Evolutionary conservation across 2,888 invertebrate species (phyloP).

Genomic region (Stenodera caucasica): DNA sequence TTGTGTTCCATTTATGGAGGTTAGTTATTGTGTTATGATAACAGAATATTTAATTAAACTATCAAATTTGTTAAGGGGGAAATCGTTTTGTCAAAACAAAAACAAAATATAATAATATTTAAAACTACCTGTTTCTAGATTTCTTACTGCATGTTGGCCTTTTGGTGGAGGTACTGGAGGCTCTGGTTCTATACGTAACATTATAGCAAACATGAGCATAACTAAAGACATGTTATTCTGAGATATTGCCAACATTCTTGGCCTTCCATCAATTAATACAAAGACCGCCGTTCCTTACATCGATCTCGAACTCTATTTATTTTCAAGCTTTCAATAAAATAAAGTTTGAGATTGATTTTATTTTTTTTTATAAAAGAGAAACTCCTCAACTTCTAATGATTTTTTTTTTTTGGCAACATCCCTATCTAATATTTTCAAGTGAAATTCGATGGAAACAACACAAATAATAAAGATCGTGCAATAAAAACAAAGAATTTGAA

Average conservation of each 20-base stretch:
- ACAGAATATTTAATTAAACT: background rate
- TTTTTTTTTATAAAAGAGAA: no score
- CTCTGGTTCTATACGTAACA: constrained; percentile 61
- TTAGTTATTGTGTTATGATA: background rate
- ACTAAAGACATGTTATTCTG: constrained; percentile 6
- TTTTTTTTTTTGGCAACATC: no score
- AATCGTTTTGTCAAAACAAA: background rate
- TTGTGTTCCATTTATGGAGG: background rate
- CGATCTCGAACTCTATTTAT: no score
- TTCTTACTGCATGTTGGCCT: constrained; percentile 57
- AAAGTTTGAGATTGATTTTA: no score
- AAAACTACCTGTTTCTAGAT: constrained; percentile 25
- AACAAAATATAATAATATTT: background rate
- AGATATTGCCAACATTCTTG: background rate
- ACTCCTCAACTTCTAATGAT: no score
- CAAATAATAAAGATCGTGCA: constrained; percentile 9
- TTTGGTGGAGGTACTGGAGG: constrained; percentile 68
- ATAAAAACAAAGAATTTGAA: constrained; percentile 25
- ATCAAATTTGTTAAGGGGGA: background rate
- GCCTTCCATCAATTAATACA: no score
- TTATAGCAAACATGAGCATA: constrained; percentile 30
- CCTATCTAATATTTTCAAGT: no score
- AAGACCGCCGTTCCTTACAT: no score
- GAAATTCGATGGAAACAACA: constrained; percentile 13
- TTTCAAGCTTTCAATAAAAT: no score